Conservation (phyloP, 2,888 invertebrate genomes). For the Ennomos erosarius region DNA sequence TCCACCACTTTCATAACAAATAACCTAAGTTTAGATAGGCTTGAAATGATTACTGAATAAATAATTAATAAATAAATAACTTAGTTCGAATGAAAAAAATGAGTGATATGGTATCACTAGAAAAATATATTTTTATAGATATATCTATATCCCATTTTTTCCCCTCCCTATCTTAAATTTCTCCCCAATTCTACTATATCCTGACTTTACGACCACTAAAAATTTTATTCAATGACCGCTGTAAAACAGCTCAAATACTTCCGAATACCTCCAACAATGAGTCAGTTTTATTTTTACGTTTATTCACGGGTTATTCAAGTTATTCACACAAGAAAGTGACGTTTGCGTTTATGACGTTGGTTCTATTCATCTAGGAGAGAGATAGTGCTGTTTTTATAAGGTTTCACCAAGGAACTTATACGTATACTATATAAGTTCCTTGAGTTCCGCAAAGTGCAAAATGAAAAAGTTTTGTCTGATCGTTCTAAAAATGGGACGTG, state of each 20-base stretch:
- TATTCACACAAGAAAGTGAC: conserved; percentile 7
- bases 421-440: too few species aligned
- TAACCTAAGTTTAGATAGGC: too few species aligned
- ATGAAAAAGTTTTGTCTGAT: not conserved
- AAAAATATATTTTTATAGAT: too few species aligned
- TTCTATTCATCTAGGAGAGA: conserved; percentile 1
- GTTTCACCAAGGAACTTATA: not conserved
- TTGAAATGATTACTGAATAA: too few species aligned
- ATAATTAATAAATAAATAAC: too few species aligned
- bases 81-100: too few species aligned
- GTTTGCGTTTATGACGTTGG: conserved; percentile 17
- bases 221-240: conserved; percentile 27
- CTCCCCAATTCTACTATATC: conserved; percentile 7
- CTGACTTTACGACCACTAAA: conserved; percentile 20
- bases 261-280: conserved; percentile 19
- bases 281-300: conserved; percentile 22
- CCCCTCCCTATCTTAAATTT: not conserved
- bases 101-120: too few species aligned
- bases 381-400: conserved; percentile 8
- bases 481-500: too few species aligned
- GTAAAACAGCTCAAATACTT: conserved; percentile 23
- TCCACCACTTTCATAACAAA: too few species aligned
- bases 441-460: not conserved
- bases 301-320: conserved; percentile 1
- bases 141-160: too few species aligned